Evolutionary conservation across 2,113 vertebrate species (phyloP).

Genomic region (Etheostoma spectabile): DNA sequence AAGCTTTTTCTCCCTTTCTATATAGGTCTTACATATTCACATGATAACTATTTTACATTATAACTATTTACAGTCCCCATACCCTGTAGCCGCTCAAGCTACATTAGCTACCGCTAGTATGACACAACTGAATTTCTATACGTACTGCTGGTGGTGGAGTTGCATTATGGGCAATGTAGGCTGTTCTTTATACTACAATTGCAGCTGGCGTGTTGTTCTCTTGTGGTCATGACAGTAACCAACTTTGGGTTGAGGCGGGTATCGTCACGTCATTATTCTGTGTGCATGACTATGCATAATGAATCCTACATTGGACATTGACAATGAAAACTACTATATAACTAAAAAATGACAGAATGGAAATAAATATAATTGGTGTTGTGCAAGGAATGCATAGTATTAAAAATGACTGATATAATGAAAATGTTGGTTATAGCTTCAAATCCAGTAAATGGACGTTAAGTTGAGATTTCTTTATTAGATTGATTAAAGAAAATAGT

Average conservation of each 20-base stretch:
- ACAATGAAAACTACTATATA: not conserved
- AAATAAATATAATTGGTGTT: no score
- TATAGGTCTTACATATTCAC: no score
- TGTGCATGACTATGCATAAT: not conserved
- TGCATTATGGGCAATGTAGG: not conserved
- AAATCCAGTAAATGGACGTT: not conserved
- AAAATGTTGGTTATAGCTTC: not conserved
- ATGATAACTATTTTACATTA: no score
- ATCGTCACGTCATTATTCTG: not conserved
- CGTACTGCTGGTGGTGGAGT: no score
- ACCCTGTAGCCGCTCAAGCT: no score
- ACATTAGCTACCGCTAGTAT: no score
- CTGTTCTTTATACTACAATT: not conserved
- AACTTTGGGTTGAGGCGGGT: not conserved
- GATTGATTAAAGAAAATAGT: not conserved
- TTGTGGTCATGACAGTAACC: not conserved
- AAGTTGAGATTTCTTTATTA: not conserved
- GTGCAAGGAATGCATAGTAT: not conserved
- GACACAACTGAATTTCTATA: not conserved
- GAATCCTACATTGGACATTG: not conserved
- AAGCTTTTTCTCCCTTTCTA: no score
- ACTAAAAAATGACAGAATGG: not conserved
- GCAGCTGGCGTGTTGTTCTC: not conserved
- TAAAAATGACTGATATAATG: not conserved
- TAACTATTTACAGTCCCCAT: no score